Evolutionary conservation across 37 sponge, comb jelly and placozoan genomes (phyloP).

Genomic region (Crambe crambe): DNA sequence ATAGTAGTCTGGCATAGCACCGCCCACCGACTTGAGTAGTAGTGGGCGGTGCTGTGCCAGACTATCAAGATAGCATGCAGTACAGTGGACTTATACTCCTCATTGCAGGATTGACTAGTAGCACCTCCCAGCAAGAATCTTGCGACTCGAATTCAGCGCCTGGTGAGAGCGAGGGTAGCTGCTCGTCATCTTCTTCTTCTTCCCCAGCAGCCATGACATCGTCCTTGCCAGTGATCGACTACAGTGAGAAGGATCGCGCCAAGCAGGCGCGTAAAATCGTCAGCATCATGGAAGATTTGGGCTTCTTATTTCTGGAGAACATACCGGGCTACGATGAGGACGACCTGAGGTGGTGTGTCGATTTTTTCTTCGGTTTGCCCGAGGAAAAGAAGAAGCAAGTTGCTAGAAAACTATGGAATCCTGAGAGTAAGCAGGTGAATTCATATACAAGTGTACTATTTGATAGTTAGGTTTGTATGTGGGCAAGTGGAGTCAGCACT

Average conservation of each 20-base stretch:
- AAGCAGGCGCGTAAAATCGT: background rate
- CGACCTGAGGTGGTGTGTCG: background rate
- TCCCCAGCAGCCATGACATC: background rate
- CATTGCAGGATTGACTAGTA: background rate
- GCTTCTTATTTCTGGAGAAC: conserved; percentile 18
- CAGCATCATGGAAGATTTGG: conserved; percentile 1
- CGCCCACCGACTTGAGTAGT: no score
- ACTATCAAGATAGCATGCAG: no score
- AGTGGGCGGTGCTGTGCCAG: no score
- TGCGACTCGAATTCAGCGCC: no score
- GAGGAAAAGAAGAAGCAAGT: conserved; percentile 1
- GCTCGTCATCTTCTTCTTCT: no score
- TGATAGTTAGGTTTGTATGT: no score
- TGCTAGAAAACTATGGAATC: background rate
- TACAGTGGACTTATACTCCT: no score
- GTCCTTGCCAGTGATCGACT: conserved; percentile 10
- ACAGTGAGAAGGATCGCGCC: background rate
- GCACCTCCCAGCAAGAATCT: background rate
- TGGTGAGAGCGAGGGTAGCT: no score
- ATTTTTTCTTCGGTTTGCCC: conserved; percentile 19
- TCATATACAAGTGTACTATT: background rate
- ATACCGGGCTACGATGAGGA: conserved; percentile 21
- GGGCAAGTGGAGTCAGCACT: no score
- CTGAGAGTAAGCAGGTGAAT: background rate
- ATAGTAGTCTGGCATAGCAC: no score